Percentiles rank a stretch among this genome's conserved stretches.
phyloP scores from a whole-genome alignment of 2,113 vertebrate genomes.

The Lamprologus tigripictilis region DNA sequence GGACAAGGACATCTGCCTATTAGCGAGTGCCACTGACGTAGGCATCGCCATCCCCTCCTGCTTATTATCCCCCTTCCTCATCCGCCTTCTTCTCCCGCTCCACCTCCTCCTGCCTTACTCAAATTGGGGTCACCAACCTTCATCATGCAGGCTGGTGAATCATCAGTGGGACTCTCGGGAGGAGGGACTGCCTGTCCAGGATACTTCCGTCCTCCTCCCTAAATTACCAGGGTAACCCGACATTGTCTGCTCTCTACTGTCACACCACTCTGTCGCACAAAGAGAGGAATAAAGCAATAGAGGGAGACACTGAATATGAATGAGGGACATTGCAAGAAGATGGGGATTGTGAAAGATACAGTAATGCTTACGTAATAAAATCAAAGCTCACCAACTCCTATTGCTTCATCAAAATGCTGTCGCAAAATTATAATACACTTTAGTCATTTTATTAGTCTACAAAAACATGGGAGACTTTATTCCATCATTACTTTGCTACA shows the following conservation, averaged over 20 bases:
- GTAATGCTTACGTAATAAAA: neutral
- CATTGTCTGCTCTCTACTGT: constrained; percentile 71
- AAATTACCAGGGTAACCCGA: constrained; percentile 70
- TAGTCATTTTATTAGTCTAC: neutral
- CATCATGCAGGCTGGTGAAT: constrained; percentile 65
- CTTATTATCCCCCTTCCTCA: constrained; percentile 55
- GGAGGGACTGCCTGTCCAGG: constrained; percentile 36
- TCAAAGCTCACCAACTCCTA: neutral
- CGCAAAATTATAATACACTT: neutral
- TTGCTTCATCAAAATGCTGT: constrained; percentile 17
- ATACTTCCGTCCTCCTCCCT: constrained; percentile 59
- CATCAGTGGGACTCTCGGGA: constrained; percentile 51
- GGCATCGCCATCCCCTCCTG: constrained; percentile 40
- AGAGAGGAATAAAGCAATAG: constrained; percentile 31
- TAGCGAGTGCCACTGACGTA: constrained; percentile 68
- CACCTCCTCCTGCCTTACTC: constrained; percentile 63
- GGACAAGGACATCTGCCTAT: constrained; percentile 75
- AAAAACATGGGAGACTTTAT: neutral
- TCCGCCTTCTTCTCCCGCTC: constrained; percentile 47
- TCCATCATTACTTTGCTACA: neutral
- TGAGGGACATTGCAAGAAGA: neutral
- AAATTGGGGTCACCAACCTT: constrained; percentile 73
- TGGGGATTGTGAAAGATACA: neutral
- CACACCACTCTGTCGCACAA: constrained; percentile 50
- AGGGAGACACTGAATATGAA: constrained; percentile 30